These are phyloP conservation scores for Dione juno DNA, from an alignment of 2,888 invertebrate species.

Conservation along the genomic window DNA sequence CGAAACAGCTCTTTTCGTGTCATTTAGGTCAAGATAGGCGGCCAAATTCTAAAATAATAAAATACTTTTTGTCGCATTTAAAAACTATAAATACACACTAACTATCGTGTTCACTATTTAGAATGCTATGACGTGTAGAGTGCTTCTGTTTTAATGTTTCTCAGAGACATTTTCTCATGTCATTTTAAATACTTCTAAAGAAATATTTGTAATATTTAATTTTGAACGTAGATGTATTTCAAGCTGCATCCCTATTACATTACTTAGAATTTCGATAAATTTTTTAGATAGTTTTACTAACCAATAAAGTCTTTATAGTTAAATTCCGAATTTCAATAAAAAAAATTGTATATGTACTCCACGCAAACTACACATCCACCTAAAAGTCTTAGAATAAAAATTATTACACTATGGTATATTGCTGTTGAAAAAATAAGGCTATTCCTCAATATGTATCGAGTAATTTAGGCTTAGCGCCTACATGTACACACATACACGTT, in stretches of 20 bases:
- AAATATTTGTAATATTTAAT: not conserved
- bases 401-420: no score
- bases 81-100: conserved; percentile 15
- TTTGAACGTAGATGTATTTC: no score
- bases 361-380: no score
- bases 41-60: conserved; percentile 9
- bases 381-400: no score
- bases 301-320: no score
- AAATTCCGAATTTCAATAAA: no score
- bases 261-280: no score
- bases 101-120: conserved; percentile 1
- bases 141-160: not conserved
- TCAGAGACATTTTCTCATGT: not conserved
- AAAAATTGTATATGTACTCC: no score
- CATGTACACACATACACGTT: not conserved
- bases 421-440: no score
- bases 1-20: conserved; percentile 1
- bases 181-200: not conserved
- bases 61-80: conserved; percentile 14
- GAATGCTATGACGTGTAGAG: not conserved
- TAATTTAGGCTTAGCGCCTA: not conserved
- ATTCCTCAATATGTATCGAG: no score
- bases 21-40: conserved; percentile 6
- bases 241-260: no score
- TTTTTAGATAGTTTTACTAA: no score